These are phyloP conservation scores for Phallusia fumigata DNA, from an alignment of 23 tunicate genomes.

Conservation along the genomic window DNA sequence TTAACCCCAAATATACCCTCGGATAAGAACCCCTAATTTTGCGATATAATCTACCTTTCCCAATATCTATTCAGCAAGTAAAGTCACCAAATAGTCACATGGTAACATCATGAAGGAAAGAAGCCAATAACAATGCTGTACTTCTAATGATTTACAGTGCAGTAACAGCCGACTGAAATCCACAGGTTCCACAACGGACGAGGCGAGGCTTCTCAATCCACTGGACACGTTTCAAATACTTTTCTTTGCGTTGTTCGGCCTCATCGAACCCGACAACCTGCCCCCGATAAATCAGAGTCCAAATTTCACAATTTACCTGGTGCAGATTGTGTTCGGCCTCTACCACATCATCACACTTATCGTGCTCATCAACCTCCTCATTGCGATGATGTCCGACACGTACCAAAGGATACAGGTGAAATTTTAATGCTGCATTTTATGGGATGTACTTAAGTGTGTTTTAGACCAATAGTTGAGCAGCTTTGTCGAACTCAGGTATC, in stretches of 20 bases:
- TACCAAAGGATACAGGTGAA: constrained; percentile 87
- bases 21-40: too few species aligned
- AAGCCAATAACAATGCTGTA: too few species aligned
- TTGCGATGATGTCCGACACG: constrained; percentile 98
- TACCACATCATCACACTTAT: constrained; percentile 84
- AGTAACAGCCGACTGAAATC: neutral
- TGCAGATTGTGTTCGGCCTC: constrained; percentile 87
- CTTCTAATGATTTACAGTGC: too few species aligned
- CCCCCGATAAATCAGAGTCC: constrained; percentile 84
- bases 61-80: too few species aligned
- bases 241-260: constrained; percentile 91
- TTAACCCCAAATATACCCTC: too few species aligned
- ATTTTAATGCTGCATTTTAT: too few species aligned
- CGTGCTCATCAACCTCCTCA: constrained; percentile 86
- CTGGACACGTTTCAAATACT: constrained; percentile 78
- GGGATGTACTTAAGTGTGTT: too few species aligned
- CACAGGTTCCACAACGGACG: constrained; percentile 14
- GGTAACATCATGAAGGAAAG: too few species aligned
- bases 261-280: constrained; percentile 83
- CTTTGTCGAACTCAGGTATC: too few species aligned
- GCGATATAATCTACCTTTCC: too few species aligned
- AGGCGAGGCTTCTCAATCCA: constrained; percentile 53
- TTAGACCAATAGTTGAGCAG: too few species aligned
- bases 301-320: constrained; percentile 50
- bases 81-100: too few species aligned